phyloP scores from a whole-genome alignment of 2,888 invertebrate species.

The Heliconius hortense region DNA sequence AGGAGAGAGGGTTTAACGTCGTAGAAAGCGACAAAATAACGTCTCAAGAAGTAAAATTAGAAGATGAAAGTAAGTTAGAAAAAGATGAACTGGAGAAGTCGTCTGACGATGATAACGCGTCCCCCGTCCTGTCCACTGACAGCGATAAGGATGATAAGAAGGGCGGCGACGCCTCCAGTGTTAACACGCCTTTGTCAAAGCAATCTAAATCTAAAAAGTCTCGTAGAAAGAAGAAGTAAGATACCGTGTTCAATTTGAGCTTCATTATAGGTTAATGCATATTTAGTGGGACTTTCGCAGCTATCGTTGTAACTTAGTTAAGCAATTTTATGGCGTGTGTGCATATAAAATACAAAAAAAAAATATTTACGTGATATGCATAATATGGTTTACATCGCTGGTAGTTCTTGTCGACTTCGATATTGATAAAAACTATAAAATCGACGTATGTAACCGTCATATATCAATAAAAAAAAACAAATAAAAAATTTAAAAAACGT shows the following conservation, averaged over 20 bases:
- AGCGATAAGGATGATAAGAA: conserved; percentile 80
- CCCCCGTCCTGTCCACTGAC: conserved; percentile 78
- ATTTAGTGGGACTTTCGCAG: conserved; percentile 53
- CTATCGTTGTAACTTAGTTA: conserved; percentile 61
- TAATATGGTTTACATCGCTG: conserved; percentile 34
- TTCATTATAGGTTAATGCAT: conserved; percentile 45
- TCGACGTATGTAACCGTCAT: conserved; percentile 52
- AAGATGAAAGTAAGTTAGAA: conserved; percentile 61
- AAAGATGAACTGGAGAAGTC: conserved; percentile 76
- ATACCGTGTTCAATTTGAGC: conserved; percentile 60
- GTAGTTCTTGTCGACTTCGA: conserved; percentile 30
- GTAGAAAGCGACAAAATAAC: conserved; percentile 71
- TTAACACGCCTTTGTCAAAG: conserved; percentile 65
- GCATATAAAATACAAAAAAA: conserved; percentile 68
- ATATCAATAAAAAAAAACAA: conserved; percentile 63
- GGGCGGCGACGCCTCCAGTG: conserved; percentile 62
- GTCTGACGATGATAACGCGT: conserved; percentile 81
- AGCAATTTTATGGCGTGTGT: conserved; percentile 52
- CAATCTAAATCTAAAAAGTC: conserved; percentile 80
- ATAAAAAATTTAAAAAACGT: conserved; percentile 69
- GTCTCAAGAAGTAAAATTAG: conserved; percentile 67
- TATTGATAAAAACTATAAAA: conserved; percentile 46
- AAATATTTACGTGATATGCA: conserved; percentile 41
- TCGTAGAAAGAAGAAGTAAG: conserved; percentile 84
- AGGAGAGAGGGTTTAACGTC: conserved; percentile 70